Percentiles rank a stretch among this genome's conserved stretches.
Conservation (phyloP, 1,140 invertebrate species). For the Anthonomus grandis region DNA sequence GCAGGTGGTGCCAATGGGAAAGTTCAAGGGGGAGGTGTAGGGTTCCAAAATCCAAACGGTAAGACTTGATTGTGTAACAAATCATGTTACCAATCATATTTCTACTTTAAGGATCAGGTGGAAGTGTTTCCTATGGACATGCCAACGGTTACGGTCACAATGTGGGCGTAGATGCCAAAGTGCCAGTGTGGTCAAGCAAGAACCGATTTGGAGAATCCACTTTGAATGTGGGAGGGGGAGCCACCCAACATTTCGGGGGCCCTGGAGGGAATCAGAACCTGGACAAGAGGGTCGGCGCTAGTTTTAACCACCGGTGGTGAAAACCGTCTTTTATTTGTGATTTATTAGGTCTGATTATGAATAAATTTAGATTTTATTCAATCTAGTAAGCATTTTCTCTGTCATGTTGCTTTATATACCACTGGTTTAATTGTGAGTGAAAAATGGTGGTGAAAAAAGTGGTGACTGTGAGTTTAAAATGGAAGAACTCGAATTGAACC, state of each 20-base stretch:
- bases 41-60: constrained; percentile 19
- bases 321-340: too few relatives aligned
- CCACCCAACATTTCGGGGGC: constrained; percentile 7
- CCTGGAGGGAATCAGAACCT: constrained; percentile 5
- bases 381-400: too few relatives aligned
- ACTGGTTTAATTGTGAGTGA: too few relatives aligned
- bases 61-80: neutral
- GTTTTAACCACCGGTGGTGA: constrained; percentile 17
- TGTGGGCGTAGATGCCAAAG: constrained; percentile 9
- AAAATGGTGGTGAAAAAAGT: too few relatives aligned
- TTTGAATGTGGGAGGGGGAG: constrained; percentile 16
- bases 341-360: too few relatives aligned
- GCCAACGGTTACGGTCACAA: constrained; percentile 16
- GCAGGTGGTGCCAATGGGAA: constrained; percentile 9
- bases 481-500: too few relatives aligned
- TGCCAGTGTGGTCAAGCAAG: constrained; percentile 25
- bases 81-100: neutral
- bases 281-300: constrained; percentile 19
- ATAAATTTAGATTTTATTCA: too few relatives aligned
- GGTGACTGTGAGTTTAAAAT: too few relatives aligned
- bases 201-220: constrained; percentile 20
- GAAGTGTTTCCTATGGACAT: constrained; percentile 15
- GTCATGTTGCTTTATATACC: too few relatives aligned
- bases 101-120: constrained; percentile 16
- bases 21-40: constrained; percentile 6